These are phyloP conservation scores for Halocaridina rubra DNA, from an alignment of 2,888 invertebrate genomes.

Conservation along the genomic window DNA sequence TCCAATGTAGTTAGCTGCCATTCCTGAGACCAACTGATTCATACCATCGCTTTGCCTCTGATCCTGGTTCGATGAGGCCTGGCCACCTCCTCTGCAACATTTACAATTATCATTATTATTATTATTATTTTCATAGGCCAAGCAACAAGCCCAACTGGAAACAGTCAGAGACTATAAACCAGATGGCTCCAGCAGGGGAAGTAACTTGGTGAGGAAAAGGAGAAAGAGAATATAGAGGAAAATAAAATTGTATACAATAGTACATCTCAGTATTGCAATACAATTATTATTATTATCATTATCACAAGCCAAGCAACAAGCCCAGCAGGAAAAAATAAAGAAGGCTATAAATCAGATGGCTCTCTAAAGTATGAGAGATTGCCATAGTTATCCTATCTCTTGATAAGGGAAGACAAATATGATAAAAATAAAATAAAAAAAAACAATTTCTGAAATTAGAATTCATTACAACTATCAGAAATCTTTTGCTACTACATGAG, in stretches of 20 bases:
- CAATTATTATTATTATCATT: no score
- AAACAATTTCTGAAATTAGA: no score
- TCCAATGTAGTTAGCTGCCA: slow-evolving; percentile 53
- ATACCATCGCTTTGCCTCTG: slow-evolving; percentile 36
- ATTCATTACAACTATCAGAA: no score
- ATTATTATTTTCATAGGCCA: background rate
- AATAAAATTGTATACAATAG: background rate
- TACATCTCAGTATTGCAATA: no score
- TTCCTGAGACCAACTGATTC: slow-evolving; percentile 51
- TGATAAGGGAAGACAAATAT: background rate
- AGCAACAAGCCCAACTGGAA: no score
- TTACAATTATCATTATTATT: background rate
- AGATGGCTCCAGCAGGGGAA: no score
- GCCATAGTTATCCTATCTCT: background rate
- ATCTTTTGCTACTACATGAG: no score
- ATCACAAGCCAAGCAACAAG: no score
- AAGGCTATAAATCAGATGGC: background rate
- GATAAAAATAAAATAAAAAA: background rate
- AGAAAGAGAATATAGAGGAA: no score
- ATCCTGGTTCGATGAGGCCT: slow-evolving; percentile 19
- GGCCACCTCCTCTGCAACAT: slow-evolving; percentile 18
- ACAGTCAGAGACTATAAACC: no score
- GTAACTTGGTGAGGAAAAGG: no score
- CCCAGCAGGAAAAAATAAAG: no score
- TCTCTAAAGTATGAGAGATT: background rate